Conservation (phyloP, 2,113 vertebrate species). For the Neopipo cinnamomea region DNA sequence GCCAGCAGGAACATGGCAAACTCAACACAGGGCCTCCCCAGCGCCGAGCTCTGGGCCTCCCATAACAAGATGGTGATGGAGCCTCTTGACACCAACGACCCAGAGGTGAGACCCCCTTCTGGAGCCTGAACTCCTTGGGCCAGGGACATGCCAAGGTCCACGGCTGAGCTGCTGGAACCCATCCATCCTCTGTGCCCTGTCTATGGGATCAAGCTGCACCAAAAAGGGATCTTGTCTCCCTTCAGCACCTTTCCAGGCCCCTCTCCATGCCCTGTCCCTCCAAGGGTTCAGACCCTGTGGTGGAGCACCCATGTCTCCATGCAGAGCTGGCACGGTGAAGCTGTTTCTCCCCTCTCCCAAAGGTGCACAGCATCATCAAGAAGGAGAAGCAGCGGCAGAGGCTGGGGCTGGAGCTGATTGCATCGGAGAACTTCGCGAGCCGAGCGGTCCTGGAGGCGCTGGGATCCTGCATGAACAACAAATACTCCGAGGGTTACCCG, state of each 20-base stretch:
- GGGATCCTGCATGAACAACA: conserved; percentile 97
- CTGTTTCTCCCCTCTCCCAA: not conserved
- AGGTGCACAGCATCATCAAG: conserved; percentile 93
- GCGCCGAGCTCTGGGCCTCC: conserved; percentile 77
- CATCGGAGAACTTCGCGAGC: conserved; percentile 95
- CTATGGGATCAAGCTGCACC: not conserved
- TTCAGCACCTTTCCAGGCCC: not conserved
- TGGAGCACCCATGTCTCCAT: not conserved
- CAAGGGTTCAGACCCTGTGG: not conserved
- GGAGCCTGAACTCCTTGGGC: not conserved
- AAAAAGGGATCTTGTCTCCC: not conserved
- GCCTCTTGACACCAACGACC: conserved; percentile 80
- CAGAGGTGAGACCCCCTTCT: conserved; percentile 79
- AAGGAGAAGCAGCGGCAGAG: conserved; percentile 92
- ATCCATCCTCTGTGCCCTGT: not conserved
- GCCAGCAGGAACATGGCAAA: conserved; percentile 36
- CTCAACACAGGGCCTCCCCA: conserved; percentile 45
- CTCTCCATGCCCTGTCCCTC: not conserved
- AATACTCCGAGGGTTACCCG: conserved; percentile 97
- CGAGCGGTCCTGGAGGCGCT: conserved; percentile 94
- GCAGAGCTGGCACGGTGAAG: not conserved
- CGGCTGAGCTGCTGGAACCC: not conserved
- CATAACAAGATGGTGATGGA: conserved; percentile 90
- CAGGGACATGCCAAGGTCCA: not conserved
- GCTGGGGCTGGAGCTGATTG: conserved; percentile 90